Percentiles rank a stretch among this genome's conserved stretches.
phyloP scores from a whole-genome alignment of 2,113 vertebrate species.

The Apteryx owenii region DNA sequence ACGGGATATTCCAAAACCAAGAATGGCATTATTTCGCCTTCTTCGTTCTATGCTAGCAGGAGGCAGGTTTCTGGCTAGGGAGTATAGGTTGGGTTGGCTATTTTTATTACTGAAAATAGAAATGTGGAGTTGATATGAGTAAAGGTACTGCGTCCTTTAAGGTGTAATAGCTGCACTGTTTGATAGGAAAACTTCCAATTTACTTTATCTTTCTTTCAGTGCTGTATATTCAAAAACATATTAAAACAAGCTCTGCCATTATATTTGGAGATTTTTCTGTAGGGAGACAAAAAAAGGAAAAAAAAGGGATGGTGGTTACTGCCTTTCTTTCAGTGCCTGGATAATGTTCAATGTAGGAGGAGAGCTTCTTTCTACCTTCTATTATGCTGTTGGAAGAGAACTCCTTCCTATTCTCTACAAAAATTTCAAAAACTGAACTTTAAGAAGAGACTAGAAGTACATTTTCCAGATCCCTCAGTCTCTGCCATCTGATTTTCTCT shows the following conservation, averaged over 20 bases:
- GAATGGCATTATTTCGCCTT: neutral
- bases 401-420: neutral
- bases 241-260: neutral
- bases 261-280: neutral
- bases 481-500: neutral
- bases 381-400: neutral
- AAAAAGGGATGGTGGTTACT: neutral
- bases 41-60: neutral
- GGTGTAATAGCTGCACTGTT: neutral
- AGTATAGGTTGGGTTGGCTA: neutral
- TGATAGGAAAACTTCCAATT: neutral
- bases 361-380: neutral
- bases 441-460: neutral
- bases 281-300: neutral
- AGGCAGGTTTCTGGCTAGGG: neutral
- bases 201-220: neutral
- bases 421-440: neutral
- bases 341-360: neutral
- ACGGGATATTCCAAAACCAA: neutral
- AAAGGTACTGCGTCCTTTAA: neutral
- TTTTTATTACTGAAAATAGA: neutral
- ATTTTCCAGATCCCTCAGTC: neutral
- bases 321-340: neutral
- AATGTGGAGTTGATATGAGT: neutral
- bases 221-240: neutral